These are phyloP conservation scores for Triops cancriformis DNA, from an alignment of 1,140 invertebrate genomes.

Conservation along the genomic window DNA sequence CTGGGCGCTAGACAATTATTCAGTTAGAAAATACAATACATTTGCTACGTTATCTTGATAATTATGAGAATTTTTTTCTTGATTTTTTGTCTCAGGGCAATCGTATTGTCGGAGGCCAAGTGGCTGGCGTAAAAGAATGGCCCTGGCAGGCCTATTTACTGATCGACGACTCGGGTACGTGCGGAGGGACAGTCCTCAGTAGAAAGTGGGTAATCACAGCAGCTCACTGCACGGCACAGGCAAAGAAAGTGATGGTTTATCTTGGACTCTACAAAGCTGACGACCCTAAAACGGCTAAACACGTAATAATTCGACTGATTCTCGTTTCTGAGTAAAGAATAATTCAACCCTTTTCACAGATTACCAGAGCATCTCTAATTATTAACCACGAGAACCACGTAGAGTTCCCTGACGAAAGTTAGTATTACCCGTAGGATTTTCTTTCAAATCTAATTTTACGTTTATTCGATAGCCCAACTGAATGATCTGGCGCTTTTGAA, in stretches of 20 bases:
- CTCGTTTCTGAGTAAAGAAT: no score
- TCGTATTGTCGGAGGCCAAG: no score
- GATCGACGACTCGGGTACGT: conserved; percentile 39
- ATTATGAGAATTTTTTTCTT: no score
- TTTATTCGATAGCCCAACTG: background rate
- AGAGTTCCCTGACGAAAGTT: no score
- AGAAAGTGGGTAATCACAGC: conserved; percentile 54
- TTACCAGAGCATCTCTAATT: no score
- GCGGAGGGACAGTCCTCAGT: conserved; percentile 56
- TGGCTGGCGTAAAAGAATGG: conserved; percentile 3
- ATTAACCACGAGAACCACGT: no score
- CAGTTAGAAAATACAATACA: no score
- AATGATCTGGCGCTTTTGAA: conserved; percentile 36
- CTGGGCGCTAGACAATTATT: no score
- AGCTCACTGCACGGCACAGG: conserved; percentile 51
- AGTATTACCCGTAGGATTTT: no score
- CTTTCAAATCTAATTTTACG: background rate
- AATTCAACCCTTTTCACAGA: no score
- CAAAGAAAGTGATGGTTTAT: conserved; percentile 36
- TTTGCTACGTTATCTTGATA: no score
- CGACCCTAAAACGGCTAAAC: background rate
- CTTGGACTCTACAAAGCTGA: conserved; percentile 40
- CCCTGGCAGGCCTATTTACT: conserved; percentile 18
- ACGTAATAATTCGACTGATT: background rate
- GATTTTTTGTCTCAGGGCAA: no score